These are phyloP conservation scores for Pelodytes ibericus DNA, from an alignment of 2,797 vertebrate genomes.

Conservation along the genomic window DNA sequence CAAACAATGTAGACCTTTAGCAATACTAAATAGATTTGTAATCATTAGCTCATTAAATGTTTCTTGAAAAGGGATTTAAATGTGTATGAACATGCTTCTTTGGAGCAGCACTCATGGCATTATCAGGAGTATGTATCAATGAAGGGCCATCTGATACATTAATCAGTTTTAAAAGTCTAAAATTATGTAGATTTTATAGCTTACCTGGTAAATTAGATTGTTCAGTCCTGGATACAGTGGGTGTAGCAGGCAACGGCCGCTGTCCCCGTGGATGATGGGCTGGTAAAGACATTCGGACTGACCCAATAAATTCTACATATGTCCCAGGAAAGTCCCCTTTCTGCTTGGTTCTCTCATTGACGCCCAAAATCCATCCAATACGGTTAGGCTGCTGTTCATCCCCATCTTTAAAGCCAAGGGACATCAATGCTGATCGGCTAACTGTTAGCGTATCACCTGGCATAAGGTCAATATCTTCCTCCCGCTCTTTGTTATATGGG, in stretches of 20 bases:
- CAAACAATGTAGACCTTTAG: no score
- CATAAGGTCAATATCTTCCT: constrained; percentile 89
- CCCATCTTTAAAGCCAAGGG: constrained; percentile 83
- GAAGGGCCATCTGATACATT: no score
- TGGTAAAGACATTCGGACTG: constrained; percentile 78
- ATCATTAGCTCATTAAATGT: no score
- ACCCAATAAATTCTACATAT: constrained; percentile 88
- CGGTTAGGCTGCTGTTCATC: constrained; percentile 80
- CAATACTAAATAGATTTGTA: no score
- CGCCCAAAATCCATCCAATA: constrained; percentile 90
- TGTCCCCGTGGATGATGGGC: constrained; percentile 82
- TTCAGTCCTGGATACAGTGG: constrained; percentile 63
- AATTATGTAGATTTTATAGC: no score
- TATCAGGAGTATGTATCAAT: no score
- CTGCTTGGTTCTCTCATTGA: constrained; percentile 90
- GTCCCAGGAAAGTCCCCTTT: constrained; percentile 92
- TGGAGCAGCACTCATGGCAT: no score
- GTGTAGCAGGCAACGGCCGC: constrained; percentile 85
- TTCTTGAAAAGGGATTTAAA: no score
- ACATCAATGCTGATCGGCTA: constrained; percentile 83
- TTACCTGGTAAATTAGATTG: constrained; percentile 69
- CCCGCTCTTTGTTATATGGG: constrained; percentile 84
- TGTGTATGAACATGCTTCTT: no score
- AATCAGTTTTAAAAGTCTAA: no score
- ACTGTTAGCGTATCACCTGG: constrained; percentile 87